Conservation (phyloP, 2,113 vertebrate genomes). For the Nanorana parkeri region DNA sequence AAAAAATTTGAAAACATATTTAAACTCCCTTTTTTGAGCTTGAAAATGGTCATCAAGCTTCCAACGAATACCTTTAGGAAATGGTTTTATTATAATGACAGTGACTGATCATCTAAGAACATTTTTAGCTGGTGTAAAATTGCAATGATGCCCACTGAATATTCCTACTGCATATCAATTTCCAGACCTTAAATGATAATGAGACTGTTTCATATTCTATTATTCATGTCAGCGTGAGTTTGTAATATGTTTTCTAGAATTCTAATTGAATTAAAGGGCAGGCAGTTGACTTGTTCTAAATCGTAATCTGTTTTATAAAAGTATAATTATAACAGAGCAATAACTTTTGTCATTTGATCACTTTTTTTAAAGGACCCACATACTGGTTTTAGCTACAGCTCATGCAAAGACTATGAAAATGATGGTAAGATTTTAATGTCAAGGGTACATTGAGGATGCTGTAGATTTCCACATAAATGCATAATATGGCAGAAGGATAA, state of each 20-base stretch:
- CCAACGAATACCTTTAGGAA: not conserved
- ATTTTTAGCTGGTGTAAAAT: not conserved
- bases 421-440: too few species aligned
- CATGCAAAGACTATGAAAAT: too few species aligned
- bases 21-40: not conserved
- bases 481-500: too few species aligned
- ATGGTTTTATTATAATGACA: not conserved
- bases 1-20: too few species aligned
- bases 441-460: too few species aligned
- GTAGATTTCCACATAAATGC: too few species aligned
- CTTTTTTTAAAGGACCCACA: not conserved
- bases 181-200: not conserved
- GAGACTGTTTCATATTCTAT: not conserved
- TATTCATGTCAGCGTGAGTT: not conserved
- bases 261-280: constrained; percentile 19
- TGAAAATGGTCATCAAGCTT: not conserved
- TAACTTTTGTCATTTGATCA: not conserved
- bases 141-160: not conserved
- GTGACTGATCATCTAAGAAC: constrained; percentile 1
- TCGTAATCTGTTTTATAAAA: not conserved
- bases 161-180: not conserved
- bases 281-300: not conserved
- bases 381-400: too few species aligned
- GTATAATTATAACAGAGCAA: not conserved
- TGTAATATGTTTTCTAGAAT: not conserved